Percentiles rank a stretch among this genome's conserved stretches.
Evolutionary conservation across 92 coral and sea anemone genomes (phyloP).

Genomic region (Paramuricea clavata): DNA sequence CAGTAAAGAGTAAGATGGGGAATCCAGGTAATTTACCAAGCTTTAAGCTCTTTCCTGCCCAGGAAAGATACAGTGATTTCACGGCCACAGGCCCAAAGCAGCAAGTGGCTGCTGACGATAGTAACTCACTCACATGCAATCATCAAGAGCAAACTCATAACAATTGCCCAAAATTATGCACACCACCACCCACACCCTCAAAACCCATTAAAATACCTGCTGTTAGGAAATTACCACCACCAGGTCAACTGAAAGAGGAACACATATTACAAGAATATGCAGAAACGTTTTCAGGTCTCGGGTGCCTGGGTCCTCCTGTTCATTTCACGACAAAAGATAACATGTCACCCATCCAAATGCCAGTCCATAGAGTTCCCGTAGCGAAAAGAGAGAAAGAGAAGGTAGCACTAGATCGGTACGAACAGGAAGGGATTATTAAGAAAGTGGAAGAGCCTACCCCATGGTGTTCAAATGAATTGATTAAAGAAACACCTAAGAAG

Average conservation of each 20-base stretch:
- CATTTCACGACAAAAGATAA: constrained; percentile 43
- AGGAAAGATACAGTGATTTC: neutral
- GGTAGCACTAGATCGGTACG: constrained; percentile 66
- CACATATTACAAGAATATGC: constrained; percentile 52
- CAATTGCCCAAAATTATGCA: neutral
- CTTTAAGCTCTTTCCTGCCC: neutral
- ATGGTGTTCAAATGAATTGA: constrained; percentile 70
- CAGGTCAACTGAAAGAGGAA: constrained; percentile 42
- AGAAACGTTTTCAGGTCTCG: constrained; percentile 57
- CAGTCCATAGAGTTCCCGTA: constrained; percentile 61
- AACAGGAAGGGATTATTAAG: constrained; percentile 48
- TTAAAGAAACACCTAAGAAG: constrained; percentile 72
- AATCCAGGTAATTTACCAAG: neutral
- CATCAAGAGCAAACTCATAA: constrained; percentile 29
- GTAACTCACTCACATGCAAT: constrained; percentile 36
- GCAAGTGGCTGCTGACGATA: neutral
- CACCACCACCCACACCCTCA: constrained; percentile 22
- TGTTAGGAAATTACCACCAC: constrained; percentile 22
- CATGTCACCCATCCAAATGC: constrained; percentile 57
- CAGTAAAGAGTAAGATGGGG: too few relatives aligned
- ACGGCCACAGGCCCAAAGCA: neutral
- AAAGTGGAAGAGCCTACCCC: constrained; percentile 69
- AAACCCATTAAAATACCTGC: constrained; percentile 40
- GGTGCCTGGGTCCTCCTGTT: constrained; percentile 59
- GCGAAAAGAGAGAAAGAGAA: constrained; percentile 60